phyloP scores from a whole-genome alignment of 2,113 vertebrate genomes.

The Nycticebus coucang region DNA sequence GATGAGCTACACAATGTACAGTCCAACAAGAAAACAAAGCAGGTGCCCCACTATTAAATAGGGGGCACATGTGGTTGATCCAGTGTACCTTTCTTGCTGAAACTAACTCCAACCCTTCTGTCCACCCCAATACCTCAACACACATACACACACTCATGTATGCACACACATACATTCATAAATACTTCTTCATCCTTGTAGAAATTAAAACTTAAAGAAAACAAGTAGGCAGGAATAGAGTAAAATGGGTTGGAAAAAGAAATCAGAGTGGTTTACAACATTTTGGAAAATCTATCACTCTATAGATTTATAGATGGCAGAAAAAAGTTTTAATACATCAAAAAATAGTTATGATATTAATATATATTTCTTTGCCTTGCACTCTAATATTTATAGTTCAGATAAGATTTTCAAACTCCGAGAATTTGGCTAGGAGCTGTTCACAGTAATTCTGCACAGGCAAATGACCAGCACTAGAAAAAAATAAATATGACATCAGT shows the following conservation, averaged over 20 bases:
- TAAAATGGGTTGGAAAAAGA: neutral
- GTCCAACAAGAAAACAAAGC: neutral
- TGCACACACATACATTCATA: neutral
- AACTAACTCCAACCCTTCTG: neutral
- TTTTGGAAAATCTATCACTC: neutral
- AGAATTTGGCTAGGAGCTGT: neutral
- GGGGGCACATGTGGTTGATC: neutral
- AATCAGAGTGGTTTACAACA: neutral
- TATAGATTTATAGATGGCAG: neutral
- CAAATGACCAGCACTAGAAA: neutral
- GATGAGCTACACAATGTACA: neutral
- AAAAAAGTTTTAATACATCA: neutral
- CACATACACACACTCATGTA: neutral
- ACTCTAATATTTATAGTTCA: neutral
- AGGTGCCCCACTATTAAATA: neutral
- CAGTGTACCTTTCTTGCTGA: neutral
- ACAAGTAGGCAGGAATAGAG: neutral
- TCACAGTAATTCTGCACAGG: neutral
- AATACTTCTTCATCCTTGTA: neutral
- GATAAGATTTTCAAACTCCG: neutral
- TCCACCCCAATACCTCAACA: neutral
- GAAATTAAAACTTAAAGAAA: neutral
- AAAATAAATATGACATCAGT: neutral
- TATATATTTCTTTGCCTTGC: neutral
- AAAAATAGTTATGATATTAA: neutral